Percentiles rank a stretch among this genome's conserved stretches.
Conservation (phyloP, 53 echinoderm and acorn worm species). For the Astropecten irregularis region DNA sequence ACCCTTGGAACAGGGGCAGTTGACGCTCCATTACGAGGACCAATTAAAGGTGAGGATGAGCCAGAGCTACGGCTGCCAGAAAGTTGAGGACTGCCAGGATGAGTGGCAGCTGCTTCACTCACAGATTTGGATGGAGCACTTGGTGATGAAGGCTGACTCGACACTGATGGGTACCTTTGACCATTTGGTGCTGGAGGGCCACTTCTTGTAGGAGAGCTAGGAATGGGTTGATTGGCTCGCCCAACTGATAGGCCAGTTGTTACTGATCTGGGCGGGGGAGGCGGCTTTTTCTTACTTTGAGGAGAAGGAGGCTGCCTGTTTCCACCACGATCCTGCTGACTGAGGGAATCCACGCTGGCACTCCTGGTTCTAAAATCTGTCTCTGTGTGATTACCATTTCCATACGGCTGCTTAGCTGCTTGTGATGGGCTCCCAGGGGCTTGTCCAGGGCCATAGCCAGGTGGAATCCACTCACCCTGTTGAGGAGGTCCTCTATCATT, state of each 20-base stretch:
- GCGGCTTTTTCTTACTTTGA: slow-evolving; percentile 71
- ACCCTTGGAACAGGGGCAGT: slow-evolving; percentile 13
- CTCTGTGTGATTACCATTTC: slow-evolving; percentile 28
- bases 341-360: slow-evolving; percentile 37
- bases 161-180: slow-evolving; percentile 42
- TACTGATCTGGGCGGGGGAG: slow-evolving; percentile 61
- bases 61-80: slow-evolving; percentile 41
- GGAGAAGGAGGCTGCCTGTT: slow-evolving; percentile 69
- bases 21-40: slow-evolving; percentile 7
- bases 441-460: slow-evolving; percentile 27
- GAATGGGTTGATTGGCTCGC: slow-evolving; percentile 22
- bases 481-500: neutral
- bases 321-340: slow-evolving; percentile 3
- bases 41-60: slow-evolving; percentile 30
- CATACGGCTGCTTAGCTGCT: neutral
- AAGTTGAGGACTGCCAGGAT: slow-evolving; percentile 53
- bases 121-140: neutral
- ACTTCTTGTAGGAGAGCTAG: slow-evolving; percentile 35
- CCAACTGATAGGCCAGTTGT: slow-evolving; percentile 33
- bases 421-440: slow-evolving; percentile 33
- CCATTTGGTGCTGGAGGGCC: slow-evolving; percentile 30
- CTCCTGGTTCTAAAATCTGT: slow-evolving; percentile 34
- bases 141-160: slow-evolving; percentile 11
- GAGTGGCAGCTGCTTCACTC: slow-evolving; percentile 9
- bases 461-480: slow-evolving; percentile 24